Base-by-base conservation (phyloP, 2,888 invertebrate species). In the Allygus modestus region DNA sequence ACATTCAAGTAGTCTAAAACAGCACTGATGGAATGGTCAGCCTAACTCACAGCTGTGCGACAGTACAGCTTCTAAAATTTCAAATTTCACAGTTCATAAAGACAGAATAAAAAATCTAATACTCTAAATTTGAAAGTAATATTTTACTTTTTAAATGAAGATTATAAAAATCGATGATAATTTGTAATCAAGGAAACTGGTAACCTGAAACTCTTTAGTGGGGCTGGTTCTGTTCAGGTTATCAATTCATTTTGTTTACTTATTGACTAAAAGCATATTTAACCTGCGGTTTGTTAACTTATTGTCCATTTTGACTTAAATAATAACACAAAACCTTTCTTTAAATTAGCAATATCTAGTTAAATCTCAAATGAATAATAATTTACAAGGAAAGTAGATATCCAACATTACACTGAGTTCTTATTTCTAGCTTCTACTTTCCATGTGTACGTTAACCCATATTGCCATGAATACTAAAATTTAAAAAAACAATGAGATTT, bases 1-100 rank as follows among this genome's bases (percentile, higher is more conserved):
- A 71, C 71, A 71, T 71, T 37, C 7, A 71, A 71, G 37, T 71
- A 71, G 37, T 71, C 69, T 69, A 41, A 71, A 71, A 65, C 31
- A 65, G 28, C 31, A 17, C 65, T 65, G 65, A 65, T 28, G 65
- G 28, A 58, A 58, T 31, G 65, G 65, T 65, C 65, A 65, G 65
- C 65, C 65, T 28, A 5, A 65, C 65, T 28, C 65, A 15, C 65
- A 54, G 31, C 26, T 58, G 51, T 12, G 46, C 26, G 20, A 20
- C 20, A 15, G 5, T 46, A 46, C 46, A 17, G 17, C 46, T 9
- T 15, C 9, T 17, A 46, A 46, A 46, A 46, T 15, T 11, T 37
- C 11, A 7, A 7, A 20, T 23, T 58, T 23, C 23, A 2, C 20
- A 58, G 1, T 12, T 20, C 4, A 58, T 58, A 2, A 20, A 58